Evolutionary conservation across 2,797 vertebrate species (phyloP).

Genomic region (Manis javanica): DNA sequence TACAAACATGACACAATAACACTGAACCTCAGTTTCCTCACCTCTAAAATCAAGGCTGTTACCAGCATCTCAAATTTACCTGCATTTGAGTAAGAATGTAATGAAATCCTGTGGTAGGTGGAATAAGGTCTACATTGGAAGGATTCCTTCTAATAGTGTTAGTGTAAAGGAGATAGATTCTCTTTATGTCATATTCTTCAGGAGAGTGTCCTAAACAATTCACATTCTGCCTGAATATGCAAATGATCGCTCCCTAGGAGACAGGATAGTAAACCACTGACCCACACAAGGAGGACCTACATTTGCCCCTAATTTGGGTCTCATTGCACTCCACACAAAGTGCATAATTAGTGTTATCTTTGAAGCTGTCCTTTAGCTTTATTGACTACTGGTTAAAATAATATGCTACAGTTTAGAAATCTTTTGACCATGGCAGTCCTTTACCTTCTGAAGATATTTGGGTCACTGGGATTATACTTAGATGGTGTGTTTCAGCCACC

Average conservation of each 20-base stretch:
- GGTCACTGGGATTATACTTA: background rate
- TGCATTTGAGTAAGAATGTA: background rate
- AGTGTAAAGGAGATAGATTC: background rate
- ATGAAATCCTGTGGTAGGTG: background rate
- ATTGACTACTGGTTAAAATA: constrained; percentile 31
- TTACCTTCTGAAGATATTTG: constrained; percentile 1
- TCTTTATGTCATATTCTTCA: background rate
- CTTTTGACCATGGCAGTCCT: background rate
- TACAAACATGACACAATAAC: background rate
- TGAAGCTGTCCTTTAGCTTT: constrained; percentile 33
- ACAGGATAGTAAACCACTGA: background rate
- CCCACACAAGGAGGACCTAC: background rate
- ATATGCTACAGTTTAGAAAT: background rate
- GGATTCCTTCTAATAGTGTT: background rate
- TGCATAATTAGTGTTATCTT: background rate
- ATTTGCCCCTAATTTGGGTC: background rate
- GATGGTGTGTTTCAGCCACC: background rate
- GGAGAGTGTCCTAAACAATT: background rate
- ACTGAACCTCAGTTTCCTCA: background rate
- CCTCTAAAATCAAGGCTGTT: background rate
- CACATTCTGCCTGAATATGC: background rate
- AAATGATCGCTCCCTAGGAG: background rate
- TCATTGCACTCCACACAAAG: background rate
- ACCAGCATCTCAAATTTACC: background rate
- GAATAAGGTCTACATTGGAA: background rate